Conservation (phyloP, 2,797 vertebrate species). For the Argentina silus region DNA sequence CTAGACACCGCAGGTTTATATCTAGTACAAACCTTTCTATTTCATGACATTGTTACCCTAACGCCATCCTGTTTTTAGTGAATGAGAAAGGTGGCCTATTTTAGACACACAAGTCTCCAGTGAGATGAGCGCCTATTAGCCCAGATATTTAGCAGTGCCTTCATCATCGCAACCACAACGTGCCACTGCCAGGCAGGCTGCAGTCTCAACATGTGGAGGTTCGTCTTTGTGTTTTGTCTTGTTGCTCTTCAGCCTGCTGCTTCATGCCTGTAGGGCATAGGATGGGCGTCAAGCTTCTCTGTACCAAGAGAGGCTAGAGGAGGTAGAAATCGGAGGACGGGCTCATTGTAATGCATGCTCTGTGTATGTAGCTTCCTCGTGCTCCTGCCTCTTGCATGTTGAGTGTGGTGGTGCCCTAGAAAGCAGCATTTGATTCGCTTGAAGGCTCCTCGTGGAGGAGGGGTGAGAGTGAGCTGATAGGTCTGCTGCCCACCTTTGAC, state of each 20-base stretch:
- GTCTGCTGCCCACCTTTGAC: constrained; percentile 67
- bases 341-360: no score
- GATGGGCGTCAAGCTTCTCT: neutral
- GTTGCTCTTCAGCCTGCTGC: neutral
- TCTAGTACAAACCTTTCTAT: neutral
- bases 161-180: constrained; percentile 33
- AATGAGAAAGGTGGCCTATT: constrained; percentile 11
- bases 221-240: constrained; percentile 4
- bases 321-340: no score
- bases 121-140: constrained; percentile 47
- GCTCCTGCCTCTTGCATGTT: constrained; percentile 39
- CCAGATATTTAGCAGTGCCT: constrained; percentile 34
- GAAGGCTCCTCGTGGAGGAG: constrained; percentile 71
- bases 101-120: constrained; percentile 32
- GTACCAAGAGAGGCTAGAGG: no score
- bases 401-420: constrained; percentile 61
- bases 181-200: constrained; percentile 25
- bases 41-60: no score
- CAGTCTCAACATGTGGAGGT: constrained; percentile 33
- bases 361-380: neutral
- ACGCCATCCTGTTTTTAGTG: neutral
- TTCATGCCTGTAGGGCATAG: neutral
- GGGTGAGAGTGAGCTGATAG: constrained; percentile 66
- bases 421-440: constrained; percentile 62
- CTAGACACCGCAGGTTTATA: neutral